Evolutionary conservation across 2,888 invertebrate genomes (phyloP), one percentile per base, ranked within the genome.

Genomic region (Tigriopus californicus): DNA sequence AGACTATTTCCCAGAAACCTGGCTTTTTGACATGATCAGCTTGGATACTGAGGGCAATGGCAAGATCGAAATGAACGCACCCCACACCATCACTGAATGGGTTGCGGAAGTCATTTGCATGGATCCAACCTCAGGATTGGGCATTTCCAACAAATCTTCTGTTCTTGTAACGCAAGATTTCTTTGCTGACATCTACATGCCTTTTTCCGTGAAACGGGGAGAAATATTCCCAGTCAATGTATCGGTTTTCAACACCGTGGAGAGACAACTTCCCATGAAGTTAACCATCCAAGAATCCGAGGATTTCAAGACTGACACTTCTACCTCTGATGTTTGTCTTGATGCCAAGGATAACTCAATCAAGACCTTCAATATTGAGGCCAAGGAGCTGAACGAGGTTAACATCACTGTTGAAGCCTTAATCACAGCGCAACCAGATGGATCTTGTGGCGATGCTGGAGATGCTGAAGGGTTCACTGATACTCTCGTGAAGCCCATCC

Each of bases 151-250:
- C 1, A 13, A 20, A n/a, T 10, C 24, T 10, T n/a, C n/a, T 5
- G n/a, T 59, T 8, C 20, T 33, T 10, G 59, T 52, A 8, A 15
- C 41, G 5, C 59, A 59, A 25, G 59, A 56, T 12, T 64, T 64
- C 62, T 64, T 63, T 58, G 52, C 60, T 25, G 64, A 64, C 55
- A 52, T 64, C 13, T 61, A 63, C 2, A 59, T 63, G n/a, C 64
- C 62, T 10, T 61, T 61, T 44, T 58, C 61, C 5, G 48, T 62
- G 51, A 64, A 63, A 55, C 60, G 62, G 15, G 62, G 63, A n/a
- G 64, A 64, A 41, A 44, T 62, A 6, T 62, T 64, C 18, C 63
- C 62, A 2, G 60, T 64, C 48, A 62, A 62, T 24, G 62, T 62
- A 15, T 61, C 61, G 2, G 60, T 63, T 40, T 64, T 64, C 58